Base-by-base conservation (phyloP, 2,797 vertebrate species). In the Muscicapa striata region DNA sequence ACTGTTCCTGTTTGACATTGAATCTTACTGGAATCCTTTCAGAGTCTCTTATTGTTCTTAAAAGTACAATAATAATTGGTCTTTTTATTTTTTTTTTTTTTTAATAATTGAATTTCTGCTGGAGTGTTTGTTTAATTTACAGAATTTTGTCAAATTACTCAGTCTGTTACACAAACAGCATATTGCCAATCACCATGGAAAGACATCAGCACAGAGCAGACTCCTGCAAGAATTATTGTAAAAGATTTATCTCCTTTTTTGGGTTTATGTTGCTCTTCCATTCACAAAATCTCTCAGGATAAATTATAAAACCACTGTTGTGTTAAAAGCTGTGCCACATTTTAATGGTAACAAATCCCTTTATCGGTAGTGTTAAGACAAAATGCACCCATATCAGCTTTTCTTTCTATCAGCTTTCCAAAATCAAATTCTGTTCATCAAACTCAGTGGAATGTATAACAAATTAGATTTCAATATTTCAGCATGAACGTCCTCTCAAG, bases 391-490 rank as follows among this genome's bases (percentile, higher is more conserved):
- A 10, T 20, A 24, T 58, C 68, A 94, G 8, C 6, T 87, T 86
- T 79, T 78, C 15, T 90, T 79, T 36, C 30, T 59, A 21, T 23
- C 46, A 48, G 22, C 46, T 48, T 48, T 83, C 89, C 93, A 83
- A 93, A 86, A 90, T 91, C 5, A 87, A 87, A 95, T 49, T 87
- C 16, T 61, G 22, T 62, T 61, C 22, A 67, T 95, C 80, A 93
- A 69, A 86, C 57, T 94, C 43, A 90, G 57, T 86, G 81, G 40
- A 93, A 92, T 64, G 11, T 70, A n/a, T 29, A 94, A 84, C 32
- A 95, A 88, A 94, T 90, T 70, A 84, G 58, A 75, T 90, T 83
- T 94, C 70, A 89, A 3, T 95, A 92, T 95, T 92, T 94, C 66
- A 90, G 34, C 32, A 86, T 66, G 80, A 93, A 67, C 15, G 5